Base-by-base conservation (phyloP, 2,888 invertebrate genomes). In the Drosophila macrospina region DNA sequence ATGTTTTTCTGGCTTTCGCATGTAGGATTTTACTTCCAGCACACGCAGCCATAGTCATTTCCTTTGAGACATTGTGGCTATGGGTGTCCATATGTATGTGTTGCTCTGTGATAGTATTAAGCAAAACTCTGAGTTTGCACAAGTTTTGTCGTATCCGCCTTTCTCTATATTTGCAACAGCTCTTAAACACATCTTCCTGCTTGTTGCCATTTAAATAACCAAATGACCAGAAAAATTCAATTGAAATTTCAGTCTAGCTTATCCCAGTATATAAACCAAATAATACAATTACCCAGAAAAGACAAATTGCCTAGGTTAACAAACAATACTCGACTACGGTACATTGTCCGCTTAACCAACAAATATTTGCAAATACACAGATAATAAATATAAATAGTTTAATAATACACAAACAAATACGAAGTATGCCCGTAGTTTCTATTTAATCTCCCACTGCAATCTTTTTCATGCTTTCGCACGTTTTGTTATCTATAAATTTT, bases 211-310 rank as follows among this genome's bases (percentile, higher is more conserved):
- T 70, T 45, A 69, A 71, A 64, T 55, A 51, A 37, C 71, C 60
- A 64, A 60, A 71, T 60, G 70, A 70, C 28, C n/a, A n/a, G n/a
- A n/a, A n/a, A n/a, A n/a, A n/a, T 70, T 39, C 24, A n/a, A 50
- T 50, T 32, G 15, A n/a, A 50, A 4, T 32, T n/a, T 51, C 15
- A 15, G 30, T 1, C 13, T 28, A 30, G 37, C 32, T 28, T 34
- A 54, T 32, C 4, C 37, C 30, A 24, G 24, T 15, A 39, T 26
- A 41, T 61, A 16, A 3, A 15, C 15, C 4, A 50, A 54, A 51
- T 50, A 8, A 61, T 36, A 30, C 45, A 55, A 55, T 34, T 61
- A 47, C 8, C 39, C 16, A n/a, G n/a, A n/a, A n/a, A n/a, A n/a
- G n/a, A n/a, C n/a, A n/a, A n/a, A n/a, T n/a, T n/a, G n/a, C n/a